Conservation (phyloP, 2,888 invertebrate genomes). For the Drosophila vallismaia region DNA sequence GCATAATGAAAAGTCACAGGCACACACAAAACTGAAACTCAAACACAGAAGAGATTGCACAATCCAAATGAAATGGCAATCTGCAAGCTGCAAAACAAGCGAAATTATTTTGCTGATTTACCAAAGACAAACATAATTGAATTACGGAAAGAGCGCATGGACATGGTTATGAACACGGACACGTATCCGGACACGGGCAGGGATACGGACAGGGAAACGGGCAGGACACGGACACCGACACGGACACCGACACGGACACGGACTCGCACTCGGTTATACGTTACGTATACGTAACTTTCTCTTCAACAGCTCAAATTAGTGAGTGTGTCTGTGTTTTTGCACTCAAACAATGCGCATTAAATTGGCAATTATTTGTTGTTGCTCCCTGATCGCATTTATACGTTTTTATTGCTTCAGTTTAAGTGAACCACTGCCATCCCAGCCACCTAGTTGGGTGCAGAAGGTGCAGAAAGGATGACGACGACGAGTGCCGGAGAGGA, state of each 20-base stretch:
- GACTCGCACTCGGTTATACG: conserved; percentile 1
- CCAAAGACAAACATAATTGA: conserved; percentile 77
- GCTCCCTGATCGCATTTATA: conserved; percentile 44
- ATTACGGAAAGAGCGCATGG: conserved; percentile 54
- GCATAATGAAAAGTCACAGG: conserved; percentile 66
- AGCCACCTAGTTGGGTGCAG: neutral
- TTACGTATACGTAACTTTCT: conserved; percentile 27
- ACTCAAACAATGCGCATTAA: conserved; percentile 64
- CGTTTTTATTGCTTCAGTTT: conserved; percentile 43
- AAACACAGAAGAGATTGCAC: conserved; percentile 45
- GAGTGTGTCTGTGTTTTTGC: conserved; percentile 9
- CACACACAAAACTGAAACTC: conserved; percentile 4
- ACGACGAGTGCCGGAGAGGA: neutral
- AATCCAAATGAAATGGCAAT: conserved; percentile 43
- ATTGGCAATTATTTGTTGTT: conserved; percentile 74
- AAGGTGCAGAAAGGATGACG: conserved; percentile 5
- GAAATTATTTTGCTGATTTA: conserved; percentile 74
- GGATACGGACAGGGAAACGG: conserved; percentile 14
- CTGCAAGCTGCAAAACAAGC: conserved; percentile 56
- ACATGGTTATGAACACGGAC: conserved; percentile 43
- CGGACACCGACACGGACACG: conserved; percentile 20
- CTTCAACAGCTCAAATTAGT: conserved; percentile 12
- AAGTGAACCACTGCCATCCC: neutral
- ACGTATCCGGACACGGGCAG: conserved; percentile 22
- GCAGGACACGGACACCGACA: conserved; percentile 15